Evolutionary conservation across 1,140 invertebrate genomes (phyloP).

Genomic region (Potamilus streckersoni): DNA sequence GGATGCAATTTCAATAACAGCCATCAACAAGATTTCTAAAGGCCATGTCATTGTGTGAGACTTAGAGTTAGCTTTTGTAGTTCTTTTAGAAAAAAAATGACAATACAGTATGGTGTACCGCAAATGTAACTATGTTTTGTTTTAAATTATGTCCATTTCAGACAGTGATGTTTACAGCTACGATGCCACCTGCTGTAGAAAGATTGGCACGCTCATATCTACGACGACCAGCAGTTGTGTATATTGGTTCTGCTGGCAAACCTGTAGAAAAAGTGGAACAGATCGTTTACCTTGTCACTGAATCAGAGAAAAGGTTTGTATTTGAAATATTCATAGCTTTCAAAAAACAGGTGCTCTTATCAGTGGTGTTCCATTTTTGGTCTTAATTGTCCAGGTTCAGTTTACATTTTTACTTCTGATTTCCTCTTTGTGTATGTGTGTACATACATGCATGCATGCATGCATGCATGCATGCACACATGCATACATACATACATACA

Average conservation of each 20-base stretch:
- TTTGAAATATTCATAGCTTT: no score
- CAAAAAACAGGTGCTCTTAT: no score
- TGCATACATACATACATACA: no score
- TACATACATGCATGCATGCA: no score
- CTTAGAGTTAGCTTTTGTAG: not conserved
- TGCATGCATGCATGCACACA: no score
- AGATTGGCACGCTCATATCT: conserved; percentile 94
- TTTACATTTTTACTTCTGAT: no score
- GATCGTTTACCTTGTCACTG: conserved; percentile 94
- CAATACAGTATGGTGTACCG: no score
- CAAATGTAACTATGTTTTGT: conserved; percentile 6
- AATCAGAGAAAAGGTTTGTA: conserved; percentile 84
- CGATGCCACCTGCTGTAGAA: conserved; percentile 99
- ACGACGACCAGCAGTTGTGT: conserved; percentile 95
- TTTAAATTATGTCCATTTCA: conserved; percentile 53
- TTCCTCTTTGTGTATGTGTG: no score
- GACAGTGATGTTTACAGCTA: conserved; percentile 99
- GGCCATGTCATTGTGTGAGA: not conserved
- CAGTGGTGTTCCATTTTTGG: no score
- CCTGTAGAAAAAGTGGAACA: conserved; percentile 98
- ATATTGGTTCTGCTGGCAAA: conserved; percentile 98
- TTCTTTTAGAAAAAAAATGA: no score
- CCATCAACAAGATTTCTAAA: not conserved
- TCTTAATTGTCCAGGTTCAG: no score
- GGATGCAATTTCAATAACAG: no score